Conservation (phyloP, 2,797 vertebrate genomes). For the Fringilla coelebs region DNA sequence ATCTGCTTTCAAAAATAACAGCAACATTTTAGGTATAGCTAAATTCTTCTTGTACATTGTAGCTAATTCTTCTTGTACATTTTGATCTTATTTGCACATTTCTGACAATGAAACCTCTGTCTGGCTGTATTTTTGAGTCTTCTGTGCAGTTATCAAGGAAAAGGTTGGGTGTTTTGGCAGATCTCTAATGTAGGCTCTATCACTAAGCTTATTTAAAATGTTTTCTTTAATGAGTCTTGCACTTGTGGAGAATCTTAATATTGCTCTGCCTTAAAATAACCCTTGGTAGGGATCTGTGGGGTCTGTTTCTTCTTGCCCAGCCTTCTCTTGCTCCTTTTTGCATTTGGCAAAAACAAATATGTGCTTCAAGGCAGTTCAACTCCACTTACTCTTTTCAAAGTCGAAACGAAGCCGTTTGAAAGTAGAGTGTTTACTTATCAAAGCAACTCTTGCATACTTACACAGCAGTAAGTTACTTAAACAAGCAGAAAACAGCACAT, state of each 20-base stretch:
- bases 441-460: not conserved
- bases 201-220: constrained; percentile 34
- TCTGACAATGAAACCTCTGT: not conserved
- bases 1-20: not conserved
- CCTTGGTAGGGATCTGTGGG: not conserved
- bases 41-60: not conserved
- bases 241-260: not conserved
- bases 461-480: no score
- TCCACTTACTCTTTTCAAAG: not conserved
- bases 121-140: constrained; percentile 16
- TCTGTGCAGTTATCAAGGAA: not conserved
- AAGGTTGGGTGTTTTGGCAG: constrained; percentile 12
- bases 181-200: constrained; percentile 7
- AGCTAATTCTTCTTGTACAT: not conserved
- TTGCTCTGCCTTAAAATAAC: not conserved
- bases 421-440: not conserved
- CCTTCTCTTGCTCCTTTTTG: not conserved
- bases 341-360: not conserved
- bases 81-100: not conserved
- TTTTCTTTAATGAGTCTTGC: constrained; percentile 5
- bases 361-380: not conserved
- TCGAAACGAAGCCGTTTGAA: not conserved
- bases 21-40: not conserved
- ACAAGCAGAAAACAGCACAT: not conserved
- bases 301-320: not conserved